phyloP scores from a whole-genome alignment of 2,113 vertebrate species.

The Rhipidura dahli region DNA sequence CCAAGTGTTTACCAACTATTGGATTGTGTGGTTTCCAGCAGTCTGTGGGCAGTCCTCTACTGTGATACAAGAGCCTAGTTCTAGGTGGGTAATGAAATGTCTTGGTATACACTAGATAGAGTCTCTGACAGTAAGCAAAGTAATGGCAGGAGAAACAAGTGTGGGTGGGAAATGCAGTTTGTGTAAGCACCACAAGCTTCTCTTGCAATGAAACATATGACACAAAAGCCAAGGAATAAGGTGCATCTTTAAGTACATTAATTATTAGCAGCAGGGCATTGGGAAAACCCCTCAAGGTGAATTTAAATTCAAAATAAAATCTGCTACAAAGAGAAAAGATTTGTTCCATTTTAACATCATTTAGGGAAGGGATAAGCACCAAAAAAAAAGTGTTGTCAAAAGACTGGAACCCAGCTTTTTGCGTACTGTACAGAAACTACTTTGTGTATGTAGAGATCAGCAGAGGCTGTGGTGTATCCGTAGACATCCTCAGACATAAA shows the following conservation, averaged over 20 bases:
- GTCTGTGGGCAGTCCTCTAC: not conserved
- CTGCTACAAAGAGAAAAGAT: not conserved
- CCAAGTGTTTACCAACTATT: not conserved
- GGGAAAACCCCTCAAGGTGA: not conserved
- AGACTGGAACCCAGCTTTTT: not conserved
- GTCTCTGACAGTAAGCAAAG: not conserved
- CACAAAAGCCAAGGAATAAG: not conserved
- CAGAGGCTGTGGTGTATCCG: not conserved
- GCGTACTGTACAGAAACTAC: not conserved
- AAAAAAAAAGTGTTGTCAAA: not conserved
- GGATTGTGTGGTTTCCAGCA: not conserved
- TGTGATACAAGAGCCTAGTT: not conserved
- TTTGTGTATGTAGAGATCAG: not conserved
- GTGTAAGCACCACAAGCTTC: not conserved
- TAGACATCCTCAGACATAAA: not conserved
- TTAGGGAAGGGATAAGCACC: not conserved
- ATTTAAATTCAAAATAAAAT: not conserved
- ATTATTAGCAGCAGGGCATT: not conserved
- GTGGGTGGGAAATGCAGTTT: not conserved
- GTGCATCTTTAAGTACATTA: not conserved
- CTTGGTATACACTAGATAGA: not conserved
- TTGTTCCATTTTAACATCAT: not conserved
- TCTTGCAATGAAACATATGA: not conserved
- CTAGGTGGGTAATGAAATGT: not conserved
- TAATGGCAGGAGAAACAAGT: not conserved